phyloP scores from a whole-genome alignment of 2,113 vertebrate species.

The Podarcis raffonei region DNA sequence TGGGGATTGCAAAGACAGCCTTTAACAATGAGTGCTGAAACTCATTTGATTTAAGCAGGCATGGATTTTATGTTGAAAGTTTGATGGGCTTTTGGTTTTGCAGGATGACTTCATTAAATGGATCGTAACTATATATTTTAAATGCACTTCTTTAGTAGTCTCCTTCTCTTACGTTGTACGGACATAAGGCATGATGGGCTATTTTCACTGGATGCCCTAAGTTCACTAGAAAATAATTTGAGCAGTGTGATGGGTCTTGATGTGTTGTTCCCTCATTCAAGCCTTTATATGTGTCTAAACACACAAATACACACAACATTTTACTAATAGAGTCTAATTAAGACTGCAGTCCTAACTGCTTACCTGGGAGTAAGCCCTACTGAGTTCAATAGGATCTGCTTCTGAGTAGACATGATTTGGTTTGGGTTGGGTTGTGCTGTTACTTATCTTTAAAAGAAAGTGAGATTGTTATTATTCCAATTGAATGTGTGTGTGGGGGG shows the following conservation, averaged over 20 bases:
- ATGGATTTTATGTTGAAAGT: constrained; percentile 50
- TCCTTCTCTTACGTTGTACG: constrained; percentile 16
- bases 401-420: too few relatives aligned
- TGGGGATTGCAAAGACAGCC: constrained; percentile 24
- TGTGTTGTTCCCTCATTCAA: not conserved
- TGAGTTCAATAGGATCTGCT: too few relatives aligned
- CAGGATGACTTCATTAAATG: constrained; percentile 64
- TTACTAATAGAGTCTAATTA: not conserved
- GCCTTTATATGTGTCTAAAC: not conserved
- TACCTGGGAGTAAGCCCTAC: too few relatives aligned
- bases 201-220: not conserved
- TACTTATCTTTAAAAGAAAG: too few relatives aligned
- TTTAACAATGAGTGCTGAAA: constrained; percentile 35
- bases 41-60: constrained; percentile 58
- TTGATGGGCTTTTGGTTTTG: constrained; percentile 56
- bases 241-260: not conserved
- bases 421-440: too few relatives aligned
- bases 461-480: too few relatives aligned
- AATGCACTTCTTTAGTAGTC: constrained; percentile 35
- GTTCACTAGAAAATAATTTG: not conserved
- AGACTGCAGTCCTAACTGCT: not conserved
- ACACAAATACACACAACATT: too few relatives aligned
- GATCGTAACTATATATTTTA: constrained; percentile 53
- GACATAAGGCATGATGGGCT: not conserved
- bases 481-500: too few relatives aligned